phyloP scores from a whole-genome alignment of 2,113 vertebrate genomes.

The Myotis yumanensis region DNA sequence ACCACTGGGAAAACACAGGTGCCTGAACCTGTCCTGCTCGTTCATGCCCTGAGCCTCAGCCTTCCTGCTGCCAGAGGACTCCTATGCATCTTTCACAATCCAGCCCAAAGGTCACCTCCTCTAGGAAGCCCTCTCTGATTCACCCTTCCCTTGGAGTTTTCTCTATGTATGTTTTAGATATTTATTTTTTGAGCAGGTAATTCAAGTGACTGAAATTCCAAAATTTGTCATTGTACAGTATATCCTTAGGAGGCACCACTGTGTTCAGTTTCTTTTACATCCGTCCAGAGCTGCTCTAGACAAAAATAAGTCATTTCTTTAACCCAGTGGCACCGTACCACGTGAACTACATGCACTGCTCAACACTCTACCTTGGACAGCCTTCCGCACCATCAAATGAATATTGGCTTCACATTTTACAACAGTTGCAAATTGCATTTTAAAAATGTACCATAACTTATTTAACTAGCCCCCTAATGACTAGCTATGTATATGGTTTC shows the following conservation, averaged over 20 bases:
- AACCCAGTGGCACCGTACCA: neutral
- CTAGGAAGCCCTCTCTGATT: conserved; percentile 30
- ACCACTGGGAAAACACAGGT: accelerated
- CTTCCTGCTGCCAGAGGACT: neutral
- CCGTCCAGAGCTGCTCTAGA: conserved; percentile 1
- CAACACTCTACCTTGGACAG: neutral
- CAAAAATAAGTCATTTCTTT: neutral
- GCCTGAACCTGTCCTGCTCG: neutral
- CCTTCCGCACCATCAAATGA: neutral
- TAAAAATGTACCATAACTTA: neutral
- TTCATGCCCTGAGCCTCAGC: neutral
- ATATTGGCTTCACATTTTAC: neutral
- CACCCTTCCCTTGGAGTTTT: neutral
- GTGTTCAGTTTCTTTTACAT: neutral
- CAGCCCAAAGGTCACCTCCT: neutral
- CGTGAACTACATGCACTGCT: neutral
- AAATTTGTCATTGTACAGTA: neutral
- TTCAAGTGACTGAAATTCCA: conserved; percentile 9
- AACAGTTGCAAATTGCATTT: conserved; percentile 18
- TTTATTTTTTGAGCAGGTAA: neutral
- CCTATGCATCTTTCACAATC: neutral
- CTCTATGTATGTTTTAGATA: neutral
- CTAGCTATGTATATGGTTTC: neutral
- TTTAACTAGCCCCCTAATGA: neutral
- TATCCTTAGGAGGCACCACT: neutral